Evolutionary conservation across 1,140 invertebrate genomes (phyloP), one percentile per base, ranked within the genome.

Genomic region (Pseudomyrmex pallidus): DNA sequence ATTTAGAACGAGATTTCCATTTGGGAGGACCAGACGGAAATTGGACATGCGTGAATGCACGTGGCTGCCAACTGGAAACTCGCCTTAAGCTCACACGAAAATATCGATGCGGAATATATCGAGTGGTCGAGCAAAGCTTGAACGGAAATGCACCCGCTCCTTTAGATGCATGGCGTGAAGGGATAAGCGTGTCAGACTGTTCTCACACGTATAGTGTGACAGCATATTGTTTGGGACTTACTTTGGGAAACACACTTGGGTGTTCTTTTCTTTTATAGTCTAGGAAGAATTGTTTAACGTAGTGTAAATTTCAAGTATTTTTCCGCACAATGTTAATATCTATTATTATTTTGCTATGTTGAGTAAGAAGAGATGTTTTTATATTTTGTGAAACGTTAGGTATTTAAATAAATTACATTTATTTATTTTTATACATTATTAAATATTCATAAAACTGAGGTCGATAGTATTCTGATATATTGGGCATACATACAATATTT

Each of bases 11-110:
- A 59, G 66, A 72, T 80, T 80, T 80, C 76, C 54, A 72, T 72
- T 80, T 59, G 52, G 20, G 15, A 70, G 52, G 20, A 13, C 15
- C 54, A 66, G 50, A 59, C 76, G 66, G 76, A 80, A 80, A 80
- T 80, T 80, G 66, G 20, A 80, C 44, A 50, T 59, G 44, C 76
- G 54, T 72, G 66, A 68, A 70, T 78, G 70, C 76, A 78, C 64
- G 35, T 78, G 76, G 64, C 64, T 66, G 74, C 61, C 46, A 66
- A 13, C 25, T 61, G 46, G 52, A 72, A 80, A 56, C 54, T 80
- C n/a, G 54, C 54, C 66, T 80, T 80, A 80, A 80, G 54, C 56
- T 61, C 20, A 72, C 25, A n/a, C 12, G 54, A 80, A 80, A 80
- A 70, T 80, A 80, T 80, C 44, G 76, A 80, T 59, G 56, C 22